A percentile compares a stretch with the other conserved stretches of the same genome.
These are phyloP conservation scores for Oscheius sp. DNA, from an alignment of 1,140 invertebrate species.

Conservation along the genomic window DNA sequence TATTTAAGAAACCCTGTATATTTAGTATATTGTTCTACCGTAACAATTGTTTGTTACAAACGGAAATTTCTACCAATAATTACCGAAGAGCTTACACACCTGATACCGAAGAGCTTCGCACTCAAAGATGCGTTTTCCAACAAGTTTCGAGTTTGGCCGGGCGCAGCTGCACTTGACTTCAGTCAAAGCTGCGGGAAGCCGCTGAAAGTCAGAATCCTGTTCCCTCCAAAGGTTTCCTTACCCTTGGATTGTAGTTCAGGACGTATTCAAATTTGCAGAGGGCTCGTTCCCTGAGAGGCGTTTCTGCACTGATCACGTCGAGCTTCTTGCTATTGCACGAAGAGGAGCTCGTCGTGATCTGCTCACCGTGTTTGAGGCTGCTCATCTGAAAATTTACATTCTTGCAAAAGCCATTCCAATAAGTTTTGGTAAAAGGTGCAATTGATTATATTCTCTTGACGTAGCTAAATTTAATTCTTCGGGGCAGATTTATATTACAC, in stretches of 20 bases:
- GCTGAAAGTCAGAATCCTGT: slow-evolving; percentile 41
- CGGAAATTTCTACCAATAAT: too few relatives aligned
- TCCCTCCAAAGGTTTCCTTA: background rate
- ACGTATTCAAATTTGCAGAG: slow-evolving; percentile 61
- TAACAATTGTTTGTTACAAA: too few relatives aligned
- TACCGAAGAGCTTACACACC: too few relatives aligned
- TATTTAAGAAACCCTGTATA: too few relatives aligned
- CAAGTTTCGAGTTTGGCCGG: slow-evolving; percentile 51
- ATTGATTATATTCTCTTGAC: too few relatives aligned
- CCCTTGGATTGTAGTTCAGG: slow-evolving; percentile 60
- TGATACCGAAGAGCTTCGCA: slow-evolving; percentile 60
- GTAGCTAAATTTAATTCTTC: too few relatives aligned
- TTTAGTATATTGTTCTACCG: too few relatives aligned
- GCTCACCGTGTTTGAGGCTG: slow-evolving; percentile 51
- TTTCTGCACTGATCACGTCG: slow-evolving; percentile 52
- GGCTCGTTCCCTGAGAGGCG: slow-evolving; percentile 55
- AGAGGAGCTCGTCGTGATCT: slow-evolving; percentile 59
- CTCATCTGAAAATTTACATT: slow-evolving; percentile 46
- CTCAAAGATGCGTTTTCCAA: slow-evolving; percentile 59
- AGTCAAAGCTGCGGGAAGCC: slow-evolving; percentile 59
- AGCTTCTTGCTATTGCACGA: slow-evolving; percentile 55
- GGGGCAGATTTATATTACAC: too few relatives aligned
- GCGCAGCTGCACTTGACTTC: slow-evolving; percentile 61
- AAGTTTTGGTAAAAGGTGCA: background rate
- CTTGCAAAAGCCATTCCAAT: background rate